Base-by-base conservation (phyloP, 2,888 invertebrate genomes). In the Callyntrura guangdongensis region DNA sequence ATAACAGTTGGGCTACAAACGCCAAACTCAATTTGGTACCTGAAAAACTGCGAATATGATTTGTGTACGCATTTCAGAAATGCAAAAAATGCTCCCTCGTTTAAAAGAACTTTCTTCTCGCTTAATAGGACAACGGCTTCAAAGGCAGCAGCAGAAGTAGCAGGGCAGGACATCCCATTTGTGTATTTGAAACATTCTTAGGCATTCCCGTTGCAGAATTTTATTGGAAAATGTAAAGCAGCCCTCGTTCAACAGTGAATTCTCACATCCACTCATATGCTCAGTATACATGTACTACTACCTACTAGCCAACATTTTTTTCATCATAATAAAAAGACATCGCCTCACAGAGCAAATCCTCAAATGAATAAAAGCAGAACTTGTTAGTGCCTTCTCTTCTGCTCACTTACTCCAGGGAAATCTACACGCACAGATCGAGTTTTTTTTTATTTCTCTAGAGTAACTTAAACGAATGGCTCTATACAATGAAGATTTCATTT, bases 381-480 rank as follows among this genome's bases (percentile, higher is more conserved):
- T 72, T 72, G 47, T 45, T 20, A 64, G 17, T 64, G 49, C 45
- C 20, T 61, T 22, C 8, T 67, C 61, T 53, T 53, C 22, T 25
- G 14, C 59, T 36, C 36, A 17, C 12, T 25, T 12, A 83, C 89
- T 83, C 83, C n/a, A 77, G 89, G 89, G 89, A 89, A 89, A 89
- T 89, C 89, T 89, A 83, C 14, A n/a, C 83, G 36, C 36, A n/a
- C 59, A 11, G 59, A 14, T 59, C 36, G 59, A 56, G 49, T 59
- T 81, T 64, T 36, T 64, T 36, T 81, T 81, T 36, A 81, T 81
- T 59, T 81, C 79, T 81, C 79, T 20, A 27, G 79, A 59, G 79
- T 25, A 17, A 20, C 27, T 27, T 79, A 53, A 81, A 59, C 36
- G 79, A 81, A 81, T 8, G 59, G 27, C 59, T 36, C 36, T 53